Base-by-base conservation (phyloP, 2,797 vertebrate species). In the Coregonus suidteri region DNA sequence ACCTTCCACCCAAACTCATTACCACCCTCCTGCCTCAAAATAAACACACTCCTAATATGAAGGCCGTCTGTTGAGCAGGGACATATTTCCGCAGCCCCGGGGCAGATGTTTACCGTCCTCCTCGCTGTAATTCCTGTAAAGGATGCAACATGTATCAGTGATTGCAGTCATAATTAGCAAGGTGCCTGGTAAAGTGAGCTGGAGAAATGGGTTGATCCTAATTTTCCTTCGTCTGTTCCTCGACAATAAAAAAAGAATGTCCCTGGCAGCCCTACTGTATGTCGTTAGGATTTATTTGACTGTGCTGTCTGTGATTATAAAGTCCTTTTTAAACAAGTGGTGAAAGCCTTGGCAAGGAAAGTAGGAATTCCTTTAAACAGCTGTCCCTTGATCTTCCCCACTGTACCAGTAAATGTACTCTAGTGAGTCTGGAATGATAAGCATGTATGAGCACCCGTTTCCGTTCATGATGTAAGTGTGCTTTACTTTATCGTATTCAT, bases 51-150 rank as follows among this genome's bases (percentile, higher is more conserved):
- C 86, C 88, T 89, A 86, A 93, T 91, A 91, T 87, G 90, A 92
- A 90, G 90, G 91, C 92, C 93, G 93, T 93, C 92, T 93, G 93
- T 91, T 93, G 82, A 86, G 87, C 91, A 90, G 90, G 91, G 90
- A 91, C 85, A 74, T 82, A 79, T 88, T 91, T 91, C 88, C 89
- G 65, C 88, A 90, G 89, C 86, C 90, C 92, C 85, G 70, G 75
- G 92, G 89, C 75, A 65, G 89, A 91, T 93, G 91, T 94, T 94
- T 93, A 92, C 93, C 90, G 34, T 64, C 68, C 9, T 47, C 41
- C 76, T 59, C 74, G 82, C 75, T 87, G 87, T 89, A 90, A 91
- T 88, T 91, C 90, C 87, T 93, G 91, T 91, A 91, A 92, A 90
- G 90, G 93, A 89, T 87, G 89, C 88, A 90, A 90, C 92, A 88